These are phyloP conservation scores for Thryonomys swinderianus DNA, from an alignment of 2,113 vertebrate species.

Conservation along the genomic window DNA sequence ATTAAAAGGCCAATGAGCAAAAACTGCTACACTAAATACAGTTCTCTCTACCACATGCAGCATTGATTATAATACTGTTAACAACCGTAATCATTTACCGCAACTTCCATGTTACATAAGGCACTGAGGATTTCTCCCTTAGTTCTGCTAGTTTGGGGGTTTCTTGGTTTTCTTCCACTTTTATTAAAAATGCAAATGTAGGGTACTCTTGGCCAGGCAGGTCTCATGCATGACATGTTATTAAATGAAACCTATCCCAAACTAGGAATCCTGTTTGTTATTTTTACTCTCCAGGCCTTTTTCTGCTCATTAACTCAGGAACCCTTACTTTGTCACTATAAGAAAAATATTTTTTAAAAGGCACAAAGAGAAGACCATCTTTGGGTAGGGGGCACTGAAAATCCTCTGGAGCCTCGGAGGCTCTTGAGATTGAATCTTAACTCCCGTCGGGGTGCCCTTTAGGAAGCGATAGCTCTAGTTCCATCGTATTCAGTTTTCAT, in stretches of 20 bases:
- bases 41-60: neutral
- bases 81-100: neutral
- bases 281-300: neutral
- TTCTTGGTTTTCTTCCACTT: neutral
- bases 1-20: neutral
- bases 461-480: neutral
- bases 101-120: neutral
- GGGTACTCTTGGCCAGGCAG: neutral
- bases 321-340: neutral
- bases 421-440: neutral
- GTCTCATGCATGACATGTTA: neutral
- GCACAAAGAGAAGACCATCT: neutral
- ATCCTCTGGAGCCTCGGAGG: neutral
- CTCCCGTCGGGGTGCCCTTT: neutral
- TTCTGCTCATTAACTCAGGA: neutral
- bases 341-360: neutral
- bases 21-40: neutral
- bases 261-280: neutral
- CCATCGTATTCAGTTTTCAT: neutral
- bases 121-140: neutral
- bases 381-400: neutral
- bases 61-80: neutral
- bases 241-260: neutral
- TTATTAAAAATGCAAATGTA: neutral
- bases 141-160: slow-evolving; percentile 2